Evolutionary conservation across 2,888 invertebrate species (phyloP).

Genomic region (Athalia circularis): DNA sequence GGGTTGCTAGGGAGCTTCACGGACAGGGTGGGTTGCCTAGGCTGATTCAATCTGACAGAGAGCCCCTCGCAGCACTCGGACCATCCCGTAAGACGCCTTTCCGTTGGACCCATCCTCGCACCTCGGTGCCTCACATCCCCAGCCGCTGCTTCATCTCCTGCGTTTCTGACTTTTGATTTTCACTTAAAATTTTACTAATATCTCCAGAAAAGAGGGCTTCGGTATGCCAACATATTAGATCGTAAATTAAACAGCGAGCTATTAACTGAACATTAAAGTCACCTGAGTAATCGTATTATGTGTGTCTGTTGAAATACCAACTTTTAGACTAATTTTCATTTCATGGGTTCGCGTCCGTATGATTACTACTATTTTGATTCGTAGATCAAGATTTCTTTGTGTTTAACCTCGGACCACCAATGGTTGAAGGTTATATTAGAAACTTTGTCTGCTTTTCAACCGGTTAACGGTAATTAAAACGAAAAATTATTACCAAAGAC

Average conservation of each 20-base stretch:
- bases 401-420: neutral
- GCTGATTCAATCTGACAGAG: constrained; percentile 70
- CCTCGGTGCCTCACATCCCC: no score
- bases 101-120: constrained; percentile 37
- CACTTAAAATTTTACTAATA: neutral
- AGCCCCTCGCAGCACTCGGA: constrained; percentile 37
- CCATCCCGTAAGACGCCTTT: constrained; percentile 13
- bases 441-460: constrained; percentile 24
- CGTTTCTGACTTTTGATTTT: neutral
- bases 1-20: constrained; percentile 63
- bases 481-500: constrained; percentile 3
- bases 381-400: neutral
- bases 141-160: neutral
- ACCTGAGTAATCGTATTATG: neutral
- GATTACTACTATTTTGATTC: neutral
- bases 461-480: constrained; percentile 11
- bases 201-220: no score
- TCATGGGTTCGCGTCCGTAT: neutral
- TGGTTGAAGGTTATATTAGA: neutral
- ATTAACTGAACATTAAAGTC: constrained; percentile 11
- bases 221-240: no score
- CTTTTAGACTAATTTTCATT: constrained; percentile 12
- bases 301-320: neutral
- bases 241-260: no score
- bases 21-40: constrained; percentile 66